Percentiles rank a stretch among this genome's conserved stretches.
Evolutionary conservation across 2,888 invertebrate genomes (phyloP).

Genomic region (Cabera pusaria): DNA sequence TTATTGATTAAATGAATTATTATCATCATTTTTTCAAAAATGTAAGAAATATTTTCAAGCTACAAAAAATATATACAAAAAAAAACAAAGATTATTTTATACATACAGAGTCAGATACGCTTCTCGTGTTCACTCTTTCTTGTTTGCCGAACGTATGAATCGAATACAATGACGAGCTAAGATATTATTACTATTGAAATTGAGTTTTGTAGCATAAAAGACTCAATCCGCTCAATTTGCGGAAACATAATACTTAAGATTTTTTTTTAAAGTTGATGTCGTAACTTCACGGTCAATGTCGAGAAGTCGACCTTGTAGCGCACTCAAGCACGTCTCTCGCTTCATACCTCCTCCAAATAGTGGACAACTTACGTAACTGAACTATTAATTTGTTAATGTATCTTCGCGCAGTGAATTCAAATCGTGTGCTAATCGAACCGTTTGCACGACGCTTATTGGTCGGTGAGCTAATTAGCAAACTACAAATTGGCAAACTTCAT

Average conservation of each 20-base stretch:
- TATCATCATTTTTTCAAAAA: no score
- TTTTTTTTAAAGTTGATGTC: conserved; percentile 60
- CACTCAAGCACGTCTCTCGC: conserved; percentile 66
- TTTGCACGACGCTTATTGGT: conserved; percentile 37
- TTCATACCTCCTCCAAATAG: conserved; percentile 56
- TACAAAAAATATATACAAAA: no score
- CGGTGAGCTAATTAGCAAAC: conserved; percentile 39
- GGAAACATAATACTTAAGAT: conserved; percentile 76
- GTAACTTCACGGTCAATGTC: conserved; percentile 80
- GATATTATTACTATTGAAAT: conserved; percentile 42
- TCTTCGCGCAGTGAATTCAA: conserved; percentile 47
- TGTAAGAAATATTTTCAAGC: no score
- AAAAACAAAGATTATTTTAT: no score
- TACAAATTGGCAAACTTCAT: conserved; percentile 28
- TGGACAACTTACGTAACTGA: conserved; percentile 65
- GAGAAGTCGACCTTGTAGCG: conserved; percentile 71
- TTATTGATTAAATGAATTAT: no score
- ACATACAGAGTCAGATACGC: no score
- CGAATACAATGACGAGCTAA: conserved; percentile 36
- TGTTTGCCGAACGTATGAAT: conserved; percentile 20
- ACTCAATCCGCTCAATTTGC: conserved; percentile 67
- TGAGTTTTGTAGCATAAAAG: conserved; percentile 39
- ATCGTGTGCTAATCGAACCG: conserved; percentile 46
- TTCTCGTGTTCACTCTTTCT: background rate
- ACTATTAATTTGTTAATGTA: conserved; percentile 65